phyloP scores from a whole-genome alignment of 1,140 invertebrate genomes.

The Pectinophora gossypiella region DNA sequence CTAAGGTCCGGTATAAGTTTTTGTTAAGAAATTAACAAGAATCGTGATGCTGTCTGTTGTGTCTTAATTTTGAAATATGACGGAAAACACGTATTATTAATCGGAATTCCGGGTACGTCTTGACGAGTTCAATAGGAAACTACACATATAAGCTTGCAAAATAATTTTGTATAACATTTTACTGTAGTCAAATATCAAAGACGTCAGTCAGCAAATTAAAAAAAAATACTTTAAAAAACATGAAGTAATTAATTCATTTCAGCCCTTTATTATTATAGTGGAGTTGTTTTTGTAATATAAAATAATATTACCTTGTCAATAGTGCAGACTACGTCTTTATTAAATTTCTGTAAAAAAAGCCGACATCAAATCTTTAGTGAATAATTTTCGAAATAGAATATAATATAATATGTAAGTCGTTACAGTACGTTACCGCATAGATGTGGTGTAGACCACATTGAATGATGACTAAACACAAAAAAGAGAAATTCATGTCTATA shows the following conservation, averaged over 20 bases:
- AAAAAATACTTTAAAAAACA: no score
- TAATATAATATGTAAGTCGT: no score
- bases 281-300: no score
- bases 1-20: not conserved
- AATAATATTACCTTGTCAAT: conserved; percentile 36
- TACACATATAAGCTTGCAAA: not conserved
- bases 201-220: no score
- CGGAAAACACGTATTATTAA: not conserved
- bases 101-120: not conserved
- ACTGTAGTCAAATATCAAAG: no score
- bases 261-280: no score
- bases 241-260: no score
- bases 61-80: not conserved
- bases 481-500: conserved; percentile 44
- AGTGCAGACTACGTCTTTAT: conserved; percentile 43
- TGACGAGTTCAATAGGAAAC: not conserved
- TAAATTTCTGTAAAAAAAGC: conserved; percentile 39
- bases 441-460: conserved; percentile 18
- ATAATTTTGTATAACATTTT: no score
- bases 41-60: not conserved
- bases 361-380: no score
- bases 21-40: not conserved
- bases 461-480: conserved; percentile 38
- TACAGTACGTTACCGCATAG: conserved; percentile 38
- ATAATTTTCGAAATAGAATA: no score